phyloP scores from a whole-genome alignment of 1,140 invertebrate genomes.

The Globodera rostochiensis region DNA sequence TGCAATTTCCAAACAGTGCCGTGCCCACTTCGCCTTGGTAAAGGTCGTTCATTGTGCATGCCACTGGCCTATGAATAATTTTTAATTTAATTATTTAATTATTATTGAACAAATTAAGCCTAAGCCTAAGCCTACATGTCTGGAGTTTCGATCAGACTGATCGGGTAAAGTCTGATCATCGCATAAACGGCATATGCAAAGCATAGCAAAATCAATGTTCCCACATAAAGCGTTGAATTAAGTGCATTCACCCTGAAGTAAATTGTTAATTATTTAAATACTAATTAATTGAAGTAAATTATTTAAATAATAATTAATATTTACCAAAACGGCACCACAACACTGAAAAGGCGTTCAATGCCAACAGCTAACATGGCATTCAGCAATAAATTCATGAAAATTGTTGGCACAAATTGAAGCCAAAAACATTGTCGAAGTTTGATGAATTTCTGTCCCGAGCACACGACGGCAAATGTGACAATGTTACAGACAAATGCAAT shows the following conservation, averaged over 20 bases:
- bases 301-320: no score
- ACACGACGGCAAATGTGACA: neutral
- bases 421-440: conserved; percentile 12
- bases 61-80: neutral
- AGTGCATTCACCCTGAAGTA: neutral
- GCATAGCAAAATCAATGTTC: neutral
- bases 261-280: no score
- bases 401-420: conserved; percentile 21
- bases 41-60: neutral
- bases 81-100: no score
- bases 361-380: conserved; percentile 15
- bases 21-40: neutral
- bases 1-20: neutral
- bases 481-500: neutral
- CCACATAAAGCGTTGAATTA: neutral
- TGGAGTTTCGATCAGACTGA: neutral
- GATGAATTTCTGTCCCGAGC: conserved; percentile 10
- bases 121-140: no score
- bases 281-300: no score
- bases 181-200: neutral
- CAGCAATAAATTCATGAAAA: conserved; percentile 16
- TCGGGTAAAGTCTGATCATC: neutral
- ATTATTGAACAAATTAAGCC: no score
- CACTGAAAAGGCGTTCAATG: conserved; percentile 11
- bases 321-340: conserved; percentile 11